Conservation (phyloP, 2,888 invertebrate genomes). For the Aricia artaxerxes region DNA sequence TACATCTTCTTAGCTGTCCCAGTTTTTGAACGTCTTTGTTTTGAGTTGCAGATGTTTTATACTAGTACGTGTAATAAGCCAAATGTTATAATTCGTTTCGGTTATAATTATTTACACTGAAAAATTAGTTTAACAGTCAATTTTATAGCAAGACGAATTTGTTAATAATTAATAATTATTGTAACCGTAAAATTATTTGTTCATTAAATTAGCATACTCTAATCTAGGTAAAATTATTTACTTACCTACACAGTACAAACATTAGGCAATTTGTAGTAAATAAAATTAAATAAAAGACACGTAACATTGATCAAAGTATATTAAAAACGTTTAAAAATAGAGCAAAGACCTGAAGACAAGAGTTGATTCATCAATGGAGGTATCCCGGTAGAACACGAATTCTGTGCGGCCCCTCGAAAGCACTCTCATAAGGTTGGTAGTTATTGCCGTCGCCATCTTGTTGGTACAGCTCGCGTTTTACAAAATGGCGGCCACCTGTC, state of each 20-base stretch:
- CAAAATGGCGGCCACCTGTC: constrained; percentile 49
- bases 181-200: background rate
- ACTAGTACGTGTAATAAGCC: background rate
- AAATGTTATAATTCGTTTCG: background rate
- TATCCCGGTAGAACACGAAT: constrained; percentile 18
- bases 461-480: background rate
- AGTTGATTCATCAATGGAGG: background rate
- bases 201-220: background rate
- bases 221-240: background rate
- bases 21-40: background rate
- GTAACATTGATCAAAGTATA: background rate
- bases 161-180: background rate
- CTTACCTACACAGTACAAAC: background rate
- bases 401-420: constrained; percentile 20
- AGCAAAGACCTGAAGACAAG: background rate
- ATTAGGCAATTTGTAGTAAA: no score
- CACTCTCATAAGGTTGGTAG: constrained; percentile 8
- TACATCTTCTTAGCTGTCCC: background rate
- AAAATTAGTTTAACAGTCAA: background rate
- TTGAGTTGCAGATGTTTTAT: background rate
- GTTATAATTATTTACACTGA: background rate
- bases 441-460: constrained; percentile 13
- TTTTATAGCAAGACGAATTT: background rate
- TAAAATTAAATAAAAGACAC: background rate
- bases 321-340: background rate